Evolutionary conservation across 2,888 invertebrate genomes (phyloP).

Genomic region (Phalera bucephala): DNA sequence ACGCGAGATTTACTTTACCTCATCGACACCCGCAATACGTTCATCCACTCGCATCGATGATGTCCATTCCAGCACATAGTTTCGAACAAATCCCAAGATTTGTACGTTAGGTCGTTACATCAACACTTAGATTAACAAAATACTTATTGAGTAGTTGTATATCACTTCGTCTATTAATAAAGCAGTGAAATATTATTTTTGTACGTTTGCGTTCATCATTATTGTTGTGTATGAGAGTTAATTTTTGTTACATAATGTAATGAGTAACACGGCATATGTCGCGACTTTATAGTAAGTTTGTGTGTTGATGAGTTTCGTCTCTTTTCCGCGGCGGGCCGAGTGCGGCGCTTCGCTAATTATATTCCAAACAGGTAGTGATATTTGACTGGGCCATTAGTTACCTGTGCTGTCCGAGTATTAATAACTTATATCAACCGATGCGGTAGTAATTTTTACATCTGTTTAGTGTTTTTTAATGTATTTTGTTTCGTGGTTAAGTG

Average conservation of each 20-base stretch:
- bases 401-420: conserved; percentile 25
- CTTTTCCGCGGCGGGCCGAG: conserved; percentile 38
- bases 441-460: neutral
- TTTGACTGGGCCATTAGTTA: conserved; percentile 28
- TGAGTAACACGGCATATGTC: conserved; percentile 58
- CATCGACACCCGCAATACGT: conserved; percentile 33
- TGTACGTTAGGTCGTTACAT: conserved; percentile 42
- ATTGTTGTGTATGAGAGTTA: conserved; percentile 50
- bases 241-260: conserved; percentile 61
- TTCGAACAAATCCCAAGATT: conserved; percentile 60
- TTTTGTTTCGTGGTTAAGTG: too few relatives aligned
- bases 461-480: neutral
- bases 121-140: conserved; percentile 55
- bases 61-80: conserved; percentile 66
- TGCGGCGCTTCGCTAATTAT: conserved; percentile 22
- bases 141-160: conserved; percentile 55
- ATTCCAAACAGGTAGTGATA: conserved; percentile 49
- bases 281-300: conserved; percentile 67
- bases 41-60: conserved; percentile 24
- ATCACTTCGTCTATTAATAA: conserved; percentile 64
- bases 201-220: conserved; percentile 56
- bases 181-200: conserved; percentile 61
- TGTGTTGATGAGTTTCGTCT: conserved; percentile 53
- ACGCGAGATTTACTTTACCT: conserved; percentile 41
- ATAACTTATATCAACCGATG: conserved; percentile 2